phyloP scores from a whole-genome alignment of 2,113 vertebrate species.

The Pygoscelis antarcticus region DNA sequence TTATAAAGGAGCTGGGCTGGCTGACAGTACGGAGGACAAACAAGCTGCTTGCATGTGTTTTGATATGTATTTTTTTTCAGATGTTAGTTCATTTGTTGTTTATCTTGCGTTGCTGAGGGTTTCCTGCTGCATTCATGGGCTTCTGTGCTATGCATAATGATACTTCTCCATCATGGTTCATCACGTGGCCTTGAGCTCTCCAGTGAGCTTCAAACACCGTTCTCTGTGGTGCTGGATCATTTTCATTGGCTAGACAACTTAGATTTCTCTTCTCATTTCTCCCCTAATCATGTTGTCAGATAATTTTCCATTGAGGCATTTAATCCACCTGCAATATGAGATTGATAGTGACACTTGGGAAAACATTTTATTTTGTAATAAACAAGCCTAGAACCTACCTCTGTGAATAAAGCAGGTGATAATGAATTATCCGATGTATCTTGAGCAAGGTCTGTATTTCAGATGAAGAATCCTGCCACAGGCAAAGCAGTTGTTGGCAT shows the following conservation, averaged over 20 bases:
- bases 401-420: neutral
- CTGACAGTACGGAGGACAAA: neutral
- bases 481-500: neutral
- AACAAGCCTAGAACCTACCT: neutral
- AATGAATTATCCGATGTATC: neutral
- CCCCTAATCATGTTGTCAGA: neutral
- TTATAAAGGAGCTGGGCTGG: neutral
- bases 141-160: neutral
- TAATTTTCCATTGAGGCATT: neutral
- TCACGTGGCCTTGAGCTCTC: neutral
- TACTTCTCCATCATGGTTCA: neutral
- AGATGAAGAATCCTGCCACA: neutral
- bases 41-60: neutral
- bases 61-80: neutral
- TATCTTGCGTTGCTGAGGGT: neutral
- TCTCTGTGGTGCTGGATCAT: neutral
- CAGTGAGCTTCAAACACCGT: neutral
- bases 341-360: neutral
- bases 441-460: neutral
- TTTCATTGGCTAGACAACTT: neutral
- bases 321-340: neutral
- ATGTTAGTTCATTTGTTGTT: neutral
- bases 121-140: neutral
- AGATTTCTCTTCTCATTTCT: neutral
- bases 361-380: neutral